Evolutionary conservation across 2,113 vertebrate species (phyloP).

Genomic region (Elephas maximus): DNA sequence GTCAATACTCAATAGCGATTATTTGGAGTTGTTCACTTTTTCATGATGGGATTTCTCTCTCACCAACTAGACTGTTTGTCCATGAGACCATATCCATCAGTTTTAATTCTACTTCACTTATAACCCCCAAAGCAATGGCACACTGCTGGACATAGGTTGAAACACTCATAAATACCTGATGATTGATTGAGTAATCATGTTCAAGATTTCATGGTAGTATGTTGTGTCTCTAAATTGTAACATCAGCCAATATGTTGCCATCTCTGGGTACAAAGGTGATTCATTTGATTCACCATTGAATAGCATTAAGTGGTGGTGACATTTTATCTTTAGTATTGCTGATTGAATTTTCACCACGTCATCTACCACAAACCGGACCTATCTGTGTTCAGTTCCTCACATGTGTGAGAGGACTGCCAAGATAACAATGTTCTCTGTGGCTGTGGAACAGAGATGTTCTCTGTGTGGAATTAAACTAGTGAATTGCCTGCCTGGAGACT

Average conservation of each 20-base stretch:
- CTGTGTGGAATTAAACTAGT: constrained; percentile 44
- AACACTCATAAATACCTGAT: background rate
- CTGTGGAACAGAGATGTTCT: constrained; percentile 47
- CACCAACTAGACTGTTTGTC: background rate
- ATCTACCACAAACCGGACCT: background rate
- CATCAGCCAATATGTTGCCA: background rate
- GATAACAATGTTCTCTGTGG: background rate
- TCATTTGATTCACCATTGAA: background rate
- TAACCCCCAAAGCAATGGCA: background rate
- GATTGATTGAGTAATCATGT: background rate
- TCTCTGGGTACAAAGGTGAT: background rate
- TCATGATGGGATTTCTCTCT: constrained; percentile 1
- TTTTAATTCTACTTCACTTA: background rate
- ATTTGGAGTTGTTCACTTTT: background rate
- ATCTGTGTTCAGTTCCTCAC: background rate
- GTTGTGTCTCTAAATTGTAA: constrained; percentile 29
- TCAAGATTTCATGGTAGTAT: constrained; percentile 39
- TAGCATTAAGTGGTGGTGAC: background rate
- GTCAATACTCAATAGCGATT: background rate
- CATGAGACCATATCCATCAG: background rate
- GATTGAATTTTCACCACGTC: constrained; percentile 14
- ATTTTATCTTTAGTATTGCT: background rate
- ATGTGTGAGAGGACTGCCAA: background rate
- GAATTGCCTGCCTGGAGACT: background rate
- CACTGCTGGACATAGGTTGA: background rate